Percentiles rank a stretch among this genome's conserved stretches.
phyloP scores from a whole-genome alignment of 2,888 invertebrate species.

The Xanthia icteritia region DNA sequence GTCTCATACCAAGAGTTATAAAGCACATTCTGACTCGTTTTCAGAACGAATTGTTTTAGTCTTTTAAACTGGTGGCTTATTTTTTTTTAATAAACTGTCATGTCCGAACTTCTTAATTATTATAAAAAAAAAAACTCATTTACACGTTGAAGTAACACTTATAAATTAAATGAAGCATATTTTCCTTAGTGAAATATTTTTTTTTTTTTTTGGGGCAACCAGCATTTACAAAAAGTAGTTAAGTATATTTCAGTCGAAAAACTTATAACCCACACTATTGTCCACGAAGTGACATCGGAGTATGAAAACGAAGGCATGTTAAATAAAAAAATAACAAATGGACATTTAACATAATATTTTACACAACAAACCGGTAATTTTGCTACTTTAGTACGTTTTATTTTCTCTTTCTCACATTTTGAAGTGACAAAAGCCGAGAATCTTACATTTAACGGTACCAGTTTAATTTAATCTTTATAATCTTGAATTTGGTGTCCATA shows the following conservation, averaged over 20 bases:
- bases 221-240: no score
- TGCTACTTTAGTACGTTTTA: slow-evolving; percentile 41
- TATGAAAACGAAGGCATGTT: no score
- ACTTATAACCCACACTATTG: no score
- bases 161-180: slow-evolving; percentile 3
- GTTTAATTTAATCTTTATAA: slow-evolving; percentile 69
- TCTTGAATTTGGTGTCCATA: slow-evolving; percentile 72
- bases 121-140: background rate
- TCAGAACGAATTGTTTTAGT: background rate
- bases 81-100: background rate
- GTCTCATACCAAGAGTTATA: background rate
- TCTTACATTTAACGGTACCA: slow-evolving; percentile 51
- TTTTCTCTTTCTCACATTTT: slow-evolving; percentile 55
- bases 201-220: no score
- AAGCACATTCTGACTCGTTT: background rate
- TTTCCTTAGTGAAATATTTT: slow-evolving; percentile 21
- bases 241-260: no score
- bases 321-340: background rate
- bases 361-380: slow-evolving; percentile 54
- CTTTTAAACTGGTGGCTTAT: background rate
- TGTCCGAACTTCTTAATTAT: background rate
- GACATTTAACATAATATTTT: slow-evolving; percentile 32
- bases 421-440: slow-evolving; percentile 50
- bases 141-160: slow-evolving; percentile 4
- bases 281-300: no score